Conservation (phyloP, 2,797 vertebrate species). For the Pyrocephalus nanus region DNA sequence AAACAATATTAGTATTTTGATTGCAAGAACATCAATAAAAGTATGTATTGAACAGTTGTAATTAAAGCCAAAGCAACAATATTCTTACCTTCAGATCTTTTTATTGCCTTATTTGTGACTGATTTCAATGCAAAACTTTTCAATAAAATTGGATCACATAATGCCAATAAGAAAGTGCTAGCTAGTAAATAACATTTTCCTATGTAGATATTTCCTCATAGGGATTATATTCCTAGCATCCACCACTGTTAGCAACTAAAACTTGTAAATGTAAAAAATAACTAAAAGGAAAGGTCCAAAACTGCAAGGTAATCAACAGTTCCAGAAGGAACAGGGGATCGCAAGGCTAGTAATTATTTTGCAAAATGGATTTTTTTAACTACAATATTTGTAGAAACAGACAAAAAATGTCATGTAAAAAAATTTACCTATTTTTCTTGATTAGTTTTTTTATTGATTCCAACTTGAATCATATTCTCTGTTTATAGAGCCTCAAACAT, state of each 20-base stretch:
- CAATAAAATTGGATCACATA: background rate
- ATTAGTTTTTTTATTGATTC: background rate
- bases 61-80: background rate
- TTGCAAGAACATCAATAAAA: background rate
- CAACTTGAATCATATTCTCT: background rate
- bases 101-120: background rate
- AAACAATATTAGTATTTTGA: background rate
- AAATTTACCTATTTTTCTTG: background rate
- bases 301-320: background rate
- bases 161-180: background rate
- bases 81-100: background rate
- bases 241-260: background rate
- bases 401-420: background rate
- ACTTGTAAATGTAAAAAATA: background rate
- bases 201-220: background rate
- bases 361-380: background rate
- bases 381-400: background rate
- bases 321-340: background rate
- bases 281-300: background rate
- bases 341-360: background rate
- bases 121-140: background rate
- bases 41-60: background rate
- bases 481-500: background rate
- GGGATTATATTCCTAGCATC: background rate
- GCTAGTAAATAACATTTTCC: background rate